Percentiles rank a stretch among this genome's conserved stretches.
phyloP scores from a whole-genome alignment of 37 sponge, comb jelly and placozoan species.

The Theonella swinhoei region DNA sequence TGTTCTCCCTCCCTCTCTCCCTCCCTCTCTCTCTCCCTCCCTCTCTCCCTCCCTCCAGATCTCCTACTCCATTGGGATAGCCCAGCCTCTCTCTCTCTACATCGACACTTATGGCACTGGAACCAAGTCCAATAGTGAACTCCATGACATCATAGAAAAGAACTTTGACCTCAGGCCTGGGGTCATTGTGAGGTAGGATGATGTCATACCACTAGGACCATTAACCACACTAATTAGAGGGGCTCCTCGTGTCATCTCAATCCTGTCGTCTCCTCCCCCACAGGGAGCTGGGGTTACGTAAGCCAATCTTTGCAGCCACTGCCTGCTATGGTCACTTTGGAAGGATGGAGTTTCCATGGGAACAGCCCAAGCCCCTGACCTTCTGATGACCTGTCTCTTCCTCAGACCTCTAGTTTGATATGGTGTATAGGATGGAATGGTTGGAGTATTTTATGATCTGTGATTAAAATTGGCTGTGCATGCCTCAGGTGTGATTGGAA shows the following conservation, averaged over 20 bases:
- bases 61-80: conserved; percentile 95
- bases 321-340: conserved; percentile 99
- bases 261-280: no score
- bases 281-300: conserved; percentile 83
- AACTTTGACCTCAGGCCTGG: conserved; percentile 99
- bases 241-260: no score
- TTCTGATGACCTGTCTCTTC: no score
- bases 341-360: conserved; percentile 92
- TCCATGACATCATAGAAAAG: conserved; percentile 78
- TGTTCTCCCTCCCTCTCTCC: no score
- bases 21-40: no score
- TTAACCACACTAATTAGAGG: not conserved
- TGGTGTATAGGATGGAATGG: conserved; percentile 43
- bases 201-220: not conserved
- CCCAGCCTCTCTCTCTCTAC: conserved; percentile 86
- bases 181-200: conserved; percentile 76
- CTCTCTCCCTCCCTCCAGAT: conserved; percentile 52
- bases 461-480: not conserved
- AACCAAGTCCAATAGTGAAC: conserved; percentile 63
- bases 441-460: not conserved
- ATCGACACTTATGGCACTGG: conserved; percentile 90
- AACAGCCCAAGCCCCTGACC: conserved; percentile 89
- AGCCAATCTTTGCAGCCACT: conserved; percentile 81
- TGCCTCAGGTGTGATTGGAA: no score
- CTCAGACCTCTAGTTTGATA: no score